Base-by-base conservation (phyloP, 2,888 invertebrate genomes). In the Chaetoderma sp. region DNA sequence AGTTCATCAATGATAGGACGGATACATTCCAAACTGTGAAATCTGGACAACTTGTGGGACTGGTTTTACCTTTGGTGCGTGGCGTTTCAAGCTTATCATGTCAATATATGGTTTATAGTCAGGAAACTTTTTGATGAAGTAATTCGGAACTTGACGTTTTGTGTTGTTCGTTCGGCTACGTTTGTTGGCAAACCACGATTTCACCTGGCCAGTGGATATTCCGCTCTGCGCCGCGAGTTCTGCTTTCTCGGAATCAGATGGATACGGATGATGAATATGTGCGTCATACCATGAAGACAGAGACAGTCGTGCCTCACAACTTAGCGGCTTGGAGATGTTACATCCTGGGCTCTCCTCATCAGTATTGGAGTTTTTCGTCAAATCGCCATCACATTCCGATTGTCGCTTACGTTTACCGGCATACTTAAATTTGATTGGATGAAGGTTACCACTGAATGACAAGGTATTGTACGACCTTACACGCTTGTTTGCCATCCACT, bases 401-500 rank as follows among this genome's bases (percentile, higher is more conserved):
- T 68, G 68, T 21, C 63, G 66, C 32, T 65, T 62, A 33, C 66
- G 60, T 49, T 71, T 63, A 25, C 72, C 68, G 45, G 77, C 66
- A 58, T 75, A 77, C 62, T 77, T 75, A 63, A 77, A 73, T 60
- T 78, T 78, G 64, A 77, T 78, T 59, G 82, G 82, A 71, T 81
- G 81, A 49, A 80, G 75, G 61, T 79, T 77, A 8, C 80, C 80
- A 30, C 77, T 81, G 72, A 80, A 81, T 27, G 81, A 80, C n/a
- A 82, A 72, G 4, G 82, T 82, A 69, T 82, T 82, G 68, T 65
- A 79, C 28, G 78, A 78, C 0, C 82, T 72, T 4, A 81, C 80
- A 32, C 82, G 72, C 64, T 80, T 81, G 72, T 82, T 82, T 18
- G 81, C 81, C 78, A 82, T 77, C 82, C 82, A 82, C 63, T 82